These are phyloP conservation scores for Junonia oenone DNA, from an alignment of 2,888 invertebrate genomes.

Conservation along the genomic window DNA sequence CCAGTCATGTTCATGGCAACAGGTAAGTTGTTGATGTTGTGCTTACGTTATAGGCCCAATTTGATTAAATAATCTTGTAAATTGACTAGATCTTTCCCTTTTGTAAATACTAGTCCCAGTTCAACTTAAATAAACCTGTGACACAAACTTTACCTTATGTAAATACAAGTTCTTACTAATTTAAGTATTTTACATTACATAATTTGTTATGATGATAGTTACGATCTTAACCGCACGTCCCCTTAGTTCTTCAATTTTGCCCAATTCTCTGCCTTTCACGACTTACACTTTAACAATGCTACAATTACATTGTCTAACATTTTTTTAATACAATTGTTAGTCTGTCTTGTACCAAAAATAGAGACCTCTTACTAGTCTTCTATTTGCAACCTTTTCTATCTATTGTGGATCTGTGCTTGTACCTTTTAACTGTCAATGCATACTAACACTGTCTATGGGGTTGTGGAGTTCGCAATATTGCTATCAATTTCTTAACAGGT, in stretches of 20 bases:
- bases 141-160: no score
- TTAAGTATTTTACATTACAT: no score
- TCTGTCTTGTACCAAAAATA: neutral
- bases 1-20: constrained; percentile 99
- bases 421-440: constrained; percentile 36
- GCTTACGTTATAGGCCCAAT: neutral
- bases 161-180: no score
- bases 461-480: constrained; percentile 50
- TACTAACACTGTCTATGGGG: constrained; percentile 58
- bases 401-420: constrained; percentile 10
- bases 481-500: neutral
- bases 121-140: no score
- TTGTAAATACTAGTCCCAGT: no score
- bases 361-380: neutral
- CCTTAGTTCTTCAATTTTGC: neutral
- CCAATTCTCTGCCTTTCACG: no score
- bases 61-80: neutral
- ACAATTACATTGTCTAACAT: neutral
- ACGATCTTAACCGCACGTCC: no score
- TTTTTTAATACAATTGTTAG: neutral
- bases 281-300: no score
- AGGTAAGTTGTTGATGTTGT: constrained; percentile 79
- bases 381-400: neutral
- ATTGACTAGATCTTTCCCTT: neutral
- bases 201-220: no score